These are phyloP conservation scores for Spodoptera litura DNA, from an alignment of 1,140 invertebrate species.

Conservation along the genomic window DNA sequence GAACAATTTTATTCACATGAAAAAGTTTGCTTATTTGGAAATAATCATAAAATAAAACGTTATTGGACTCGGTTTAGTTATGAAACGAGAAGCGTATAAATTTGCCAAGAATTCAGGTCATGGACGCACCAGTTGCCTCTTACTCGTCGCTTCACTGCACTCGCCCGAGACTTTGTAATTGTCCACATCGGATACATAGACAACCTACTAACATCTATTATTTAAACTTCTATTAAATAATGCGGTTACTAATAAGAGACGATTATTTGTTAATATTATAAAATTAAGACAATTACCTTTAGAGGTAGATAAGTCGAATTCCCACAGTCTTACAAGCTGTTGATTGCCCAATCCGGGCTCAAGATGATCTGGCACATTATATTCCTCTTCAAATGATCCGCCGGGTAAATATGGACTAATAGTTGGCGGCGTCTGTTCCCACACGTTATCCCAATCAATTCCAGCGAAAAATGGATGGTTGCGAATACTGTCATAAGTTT, in stretches of 20 bases:
- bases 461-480: constrained; percentile 94
- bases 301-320: constrained; percentile 88
- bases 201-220: constrained; percentile 44
- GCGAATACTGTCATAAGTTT: constrained; percentile 93
- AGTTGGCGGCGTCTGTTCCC: constrained; percentile 92
- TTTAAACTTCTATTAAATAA: constrained; percentile 13
- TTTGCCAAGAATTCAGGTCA: constrained; percentile 76
- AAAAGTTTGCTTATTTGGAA: constrained; percentile 26
- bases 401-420: constrained; percentile 95
- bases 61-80: constrained; percentile 62
- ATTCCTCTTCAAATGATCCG: constrained; percentile 90
- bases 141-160: constrained; percentile 75
- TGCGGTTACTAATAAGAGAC: not conserved
- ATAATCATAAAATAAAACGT: constrained; percentile 52
- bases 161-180: constrained; percentile 64
- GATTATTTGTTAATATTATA: not conserved
- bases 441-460: constrained; percentile 94
- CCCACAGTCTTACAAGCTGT: constrained; percentile 91
- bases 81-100: constrained; percentile 66
- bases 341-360: constrained; percentile 95
- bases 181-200: constrained; percentile 53
- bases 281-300: constrained; percentile 69
- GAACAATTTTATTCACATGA: not conserved
- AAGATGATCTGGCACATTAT: constrained; percentile 91
- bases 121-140: constrained; percentile 69